phyloP scores from a whole-genome alignment of 2,113 vertebrate genomes.

The Oplegnathus fasciatus region DNA sequence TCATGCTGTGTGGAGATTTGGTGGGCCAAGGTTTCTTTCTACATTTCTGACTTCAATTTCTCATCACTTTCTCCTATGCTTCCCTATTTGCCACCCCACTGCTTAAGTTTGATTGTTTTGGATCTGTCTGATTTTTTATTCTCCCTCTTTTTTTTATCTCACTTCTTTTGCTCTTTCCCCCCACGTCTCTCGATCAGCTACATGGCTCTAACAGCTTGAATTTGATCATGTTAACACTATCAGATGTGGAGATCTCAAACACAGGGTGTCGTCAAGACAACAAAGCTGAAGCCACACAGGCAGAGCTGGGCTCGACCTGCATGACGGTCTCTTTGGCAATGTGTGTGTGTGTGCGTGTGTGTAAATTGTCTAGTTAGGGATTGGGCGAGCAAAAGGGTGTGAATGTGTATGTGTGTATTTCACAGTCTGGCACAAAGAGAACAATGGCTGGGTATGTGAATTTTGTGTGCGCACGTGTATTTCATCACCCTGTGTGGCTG shows the following conservation, averaged over 20 bases:
- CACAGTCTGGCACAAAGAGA: constrained; percentile 45
- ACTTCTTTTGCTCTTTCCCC: not conserved
- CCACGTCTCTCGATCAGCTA: constrained; percentile 9
- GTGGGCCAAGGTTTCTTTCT: constrained; percentile 35
- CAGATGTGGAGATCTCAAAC: constrained; percentile 75
- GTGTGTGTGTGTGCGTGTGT: constrained; percentile 47
- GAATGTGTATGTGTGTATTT: constrained; percentile 56
- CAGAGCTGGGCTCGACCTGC: constrained; percentile 61
- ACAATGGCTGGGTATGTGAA: constrained; percentile 56
- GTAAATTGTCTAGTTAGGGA: constrained; percentile 12
- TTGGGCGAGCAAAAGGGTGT: constrained; percentile 41
- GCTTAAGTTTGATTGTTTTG: not conserved
- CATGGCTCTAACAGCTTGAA: constrained; percentile 59
- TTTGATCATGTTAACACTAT: constrained; percentile 74
- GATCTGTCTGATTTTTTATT: not conserved
- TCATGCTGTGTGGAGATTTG: constrained; percentile 53
- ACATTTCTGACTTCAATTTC: constrained; percentile 41
- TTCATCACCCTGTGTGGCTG: constrained; percentile 76
- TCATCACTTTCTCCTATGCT: constrained; percentile 29
- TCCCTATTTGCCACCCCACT: not conserved
- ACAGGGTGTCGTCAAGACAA: constrained; percentile 69
- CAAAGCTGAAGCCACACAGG: constrained; percentile 75
- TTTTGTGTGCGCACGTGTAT: constrained; percentile 59
- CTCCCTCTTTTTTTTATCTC: not conserved
- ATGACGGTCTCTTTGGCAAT: constrained; percentile 59